Evolutionary conservation across 2,797 vertebrate genomes (phyloP).

Genomic region (Parauchenoglanis ngamensis): DNA sequence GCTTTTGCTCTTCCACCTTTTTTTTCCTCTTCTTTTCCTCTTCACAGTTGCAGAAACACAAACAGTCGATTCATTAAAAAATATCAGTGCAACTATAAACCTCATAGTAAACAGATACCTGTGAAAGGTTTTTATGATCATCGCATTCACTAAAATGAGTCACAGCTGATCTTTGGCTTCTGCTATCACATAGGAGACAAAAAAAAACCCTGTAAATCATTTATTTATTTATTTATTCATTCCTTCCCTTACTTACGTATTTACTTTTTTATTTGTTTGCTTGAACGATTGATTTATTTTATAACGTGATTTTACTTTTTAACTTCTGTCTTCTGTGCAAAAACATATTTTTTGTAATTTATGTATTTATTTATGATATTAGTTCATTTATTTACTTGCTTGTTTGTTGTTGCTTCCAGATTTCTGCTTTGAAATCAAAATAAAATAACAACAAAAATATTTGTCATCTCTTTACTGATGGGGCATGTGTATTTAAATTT

Average conservation of each 20-base stretch:
- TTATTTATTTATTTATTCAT: no score
- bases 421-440: background rate
- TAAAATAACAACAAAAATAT: background rate
- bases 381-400: background rate
- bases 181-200: background rate
- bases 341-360: background rate
- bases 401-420: background rate
- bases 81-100: slow-evolving; percentile 56
- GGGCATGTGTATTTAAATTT: fast-evolving
- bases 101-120: slow-evolving; percentile 59
- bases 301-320: background rate
- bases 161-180: background rate
- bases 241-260: background rate
- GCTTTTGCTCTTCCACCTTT: slow-evolving; percentile 44
- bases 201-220: no score
- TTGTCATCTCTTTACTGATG: background rate
- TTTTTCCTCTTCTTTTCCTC: slow-evolving; percentile 44
- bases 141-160: no score
- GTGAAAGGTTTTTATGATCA: slow-evolving; percentile 28
- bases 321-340: background rate
- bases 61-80: slow-evolving; percentile 65
- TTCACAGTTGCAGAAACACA: slow-evolving; percentile 62
- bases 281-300: background rate
- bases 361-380: background rate
- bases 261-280: background rate